phyloP scores from a whole-genome alignment of 2,888 invertebrate genomes.

The Rhagium mordax region DNA sequence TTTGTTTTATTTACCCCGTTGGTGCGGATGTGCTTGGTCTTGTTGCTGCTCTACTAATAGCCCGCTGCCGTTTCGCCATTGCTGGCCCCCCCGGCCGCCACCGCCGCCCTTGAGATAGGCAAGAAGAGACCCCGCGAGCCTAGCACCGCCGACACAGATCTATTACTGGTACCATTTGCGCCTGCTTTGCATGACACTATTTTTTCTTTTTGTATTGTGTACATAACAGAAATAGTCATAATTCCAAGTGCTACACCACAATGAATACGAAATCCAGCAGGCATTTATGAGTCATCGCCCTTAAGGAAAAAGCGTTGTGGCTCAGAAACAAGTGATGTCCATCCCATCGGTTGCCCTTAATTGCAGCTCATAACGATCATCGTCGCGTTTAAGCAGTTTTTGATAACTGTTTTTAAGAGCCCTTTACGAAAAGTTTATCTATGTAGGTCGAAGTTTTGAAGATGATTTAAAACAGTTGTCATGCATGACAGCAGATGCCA shows the following conservation, averaged over 20 bases:
- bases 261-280: slow-evolving; percentile 11
- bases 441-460: background rate
- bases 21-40: slow-evolving; percentile 70
- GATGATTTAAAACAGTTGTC: background rate
- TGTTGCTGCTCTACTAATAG: slow-evolving; percentile 72
- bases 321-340: no score
- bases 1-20: slow-evolving; percentile 70
- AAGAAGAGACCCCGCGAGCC: slow-evolving; percentile 95
- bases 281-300: no score
- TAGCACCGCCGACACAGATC: slow-evolving; percentile 83
- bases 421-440: background rate
- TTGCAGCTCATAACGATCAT: background rate
- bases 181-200: slow-evolving; percentile 75
- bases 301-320: no score
- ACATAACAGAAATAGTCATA: slow-evolving; percentile 39
- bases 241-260: background rate
- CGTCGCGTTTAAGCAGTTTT: background rate
- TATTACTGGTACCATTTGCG: slow-evolving; percentile 91
- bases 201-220: slow-evolving; percentile 63
- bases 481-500: background rate
- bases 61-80: slow-evolving; percentile 74
- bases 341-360: background rate
- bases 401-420: background rate
- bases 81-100: slow-evolving; percentile 72
- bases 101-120: slow-evolving; percentile 89